Conservation (phyloP, 2,888 invertebrate genomes). For the Andricus quercusramuli region DNA sequence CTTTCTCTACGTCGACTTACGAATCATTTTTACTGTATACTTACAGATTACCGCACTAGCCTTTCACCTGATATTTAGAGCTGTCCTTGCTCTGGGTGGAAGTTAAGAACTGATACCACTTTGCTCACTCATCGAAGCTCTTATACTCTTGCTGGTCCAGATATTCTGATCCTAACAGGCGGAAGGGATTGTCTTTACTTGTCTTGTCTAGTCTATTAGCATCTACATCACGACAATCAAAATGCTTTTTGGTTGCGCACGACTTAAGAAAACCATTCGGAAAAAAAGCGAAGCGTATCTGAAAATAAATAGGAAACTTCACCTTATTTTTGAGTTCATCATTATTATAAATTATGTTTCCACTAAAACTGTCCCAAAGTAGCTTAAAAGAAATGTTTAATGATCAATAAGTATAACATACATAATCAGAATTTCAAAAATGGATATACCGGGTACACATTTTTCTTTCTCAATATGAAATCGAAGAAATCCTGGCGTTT, state of each 20-base stretch:
- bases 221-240: neutral
- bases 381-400: too few relatives aligned
- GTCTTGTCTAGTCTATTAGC: neutral
- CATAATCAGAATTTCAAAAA: too few relatives aligned
- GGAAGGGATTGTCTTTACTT: slow-evolving; percentile 67
- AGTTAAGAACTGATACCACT: slow-evolving; percentile 74
- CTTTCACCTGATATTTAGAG: slow-evolving; percentile 59
- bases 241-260: neutral
- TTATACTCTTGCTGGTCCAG: slow-evolving; percentile 73
- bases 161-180: slow-evolving; percentile 59
- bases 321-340: too few relatives aligned
- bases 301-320: too few relatives aligned
- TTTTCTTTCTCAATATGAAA: too few relatives aligned
- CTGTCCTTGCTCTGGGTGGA: slow-evolving; percentile 71
- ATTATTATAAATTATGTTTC: too few relatives aligned
- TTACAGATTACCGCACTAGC: slow-evolving; percentile 53
- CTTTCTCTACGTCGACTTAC: neutral
- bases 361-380: too few relatives aligned
- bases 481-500: too few relatives aligned
- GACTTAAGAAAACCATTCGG: neutral
- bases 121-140: slow-evolving; percentile 69
- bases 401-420: too few relatives aligned
- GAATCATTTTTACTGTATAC: slow-evolving; percentile 45
- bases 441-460: too few relatives aligned
- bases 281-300: neutral